These are phyloP conservation scores for Muntiacus reevesi DNA, from an alignment of 2,113 vertebrate genomes.

Conservation along the genomic window DNA sequence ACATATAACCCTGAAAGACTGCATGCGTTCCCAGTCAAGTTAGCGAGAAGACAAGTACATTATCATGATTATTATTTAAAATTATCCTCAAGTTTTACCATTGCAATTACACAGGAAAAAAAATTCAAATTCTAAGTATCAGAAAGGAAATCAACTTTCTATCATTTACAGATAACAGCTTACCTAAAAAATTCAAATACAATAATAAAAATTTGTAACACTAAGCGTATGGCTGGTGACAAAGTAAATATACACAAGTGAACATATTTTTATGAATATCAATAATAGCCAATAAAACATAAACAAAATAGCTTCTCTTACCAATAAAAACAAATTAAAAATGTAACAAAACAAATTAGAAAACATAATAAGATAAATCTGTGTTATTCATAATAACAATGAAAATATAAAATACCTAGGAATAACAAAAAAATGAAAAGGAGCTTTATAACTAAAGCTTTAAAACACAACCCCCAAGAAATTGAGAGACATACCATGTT, in stretches of 20 bases:
- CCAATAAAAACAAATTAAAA: not conserved
- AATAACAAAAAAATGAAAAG: slow-evolving; percentile 9
- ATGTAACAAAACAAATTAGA: not conserved
- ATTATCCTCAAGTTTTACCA: not conserved
- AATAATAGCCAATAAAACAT: not conserved
- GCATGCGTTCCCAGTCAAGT: not conserved
- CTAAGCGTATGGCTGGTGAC: not conserved
- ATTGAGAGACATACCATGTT: not conserved
- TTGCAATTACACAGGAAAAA: not conserved
- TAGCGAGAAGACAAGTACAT: not conserved
- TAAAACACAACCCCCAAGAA: not conserved
- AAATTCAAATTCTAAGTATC: not conserved
- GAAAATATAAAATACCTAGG: not conserved
- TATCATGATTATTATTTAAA: not conserved
- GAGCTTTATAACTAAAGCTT: not conserved
- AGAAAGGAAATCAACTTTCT: not conserved
- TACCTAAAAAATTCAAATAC: not conserved
- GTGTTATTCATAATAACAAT: not conserved
- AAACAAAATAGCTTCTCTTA: not conserved
- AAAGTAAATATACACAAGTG: not conserved
- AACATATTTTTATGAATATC: not conserved
- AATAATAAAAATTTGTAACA: slow-evolving; percentile 1
- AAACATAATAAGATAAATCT: not conserved
- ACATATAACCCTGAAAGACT: not conserved
- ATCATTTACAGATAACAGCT: not conserved